These are phyloP conservation scores for Colistium nudipinnis DNA, from an alignment of 2,113 vertebrate species.

Conservation along the genomic window DNA sequence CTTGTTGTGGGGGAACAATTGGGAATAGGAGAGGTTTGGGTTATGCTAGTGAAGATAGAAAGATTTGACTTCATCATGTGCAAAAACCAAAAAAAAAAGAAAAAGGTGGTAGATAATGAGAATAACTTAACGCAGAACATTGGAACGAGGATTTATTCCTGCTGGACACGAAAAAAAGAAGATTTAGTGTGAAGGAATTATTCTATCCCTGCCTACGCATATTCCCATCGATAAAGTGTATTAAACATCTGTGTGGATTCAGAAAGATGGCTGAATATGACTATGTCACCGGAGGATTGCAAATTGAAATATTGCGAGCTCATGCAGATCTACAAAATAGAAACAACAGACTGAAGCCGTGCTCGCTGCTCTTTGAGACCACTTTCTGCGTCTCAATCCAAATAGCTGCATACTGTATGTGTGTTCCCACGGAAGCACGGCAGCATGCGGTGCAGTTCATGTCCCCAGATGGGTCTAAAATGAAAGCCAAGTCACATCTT, in stretches of 20 bases:
- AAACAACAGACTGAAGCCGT: constrained; percentile 11
- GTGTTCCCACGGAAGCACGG: no score
- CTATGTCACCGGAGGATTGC: constrained; percentile 32
- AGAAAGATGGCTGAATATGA: constrained; percentile 27
- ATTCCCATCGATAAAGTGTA: constrained; percentile 14
- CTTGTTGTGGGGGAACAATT: constrained; percentile 55
- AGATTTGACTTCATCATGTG: constrained; percentile 24
- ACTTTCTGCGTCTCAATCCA: no score
- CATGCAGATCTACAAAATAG: constrained; percentile 22
- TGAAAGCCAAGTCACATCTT: no score
- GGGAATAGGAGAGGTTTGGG: constrained; percentile 33
- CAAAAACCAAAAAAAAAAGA: background rate
- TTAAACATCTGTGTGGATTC: constrained; percentile 53
- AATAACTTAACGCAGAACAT: constrained; percentile 15
- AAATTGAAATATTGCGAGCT: constrained; percentile 15
- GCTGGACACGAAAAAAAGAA: constrained; percentile 12
- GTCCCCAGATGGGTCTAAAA: no score
- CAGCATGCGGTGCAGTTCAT: no score
- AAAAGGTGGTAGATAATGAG: background rate
- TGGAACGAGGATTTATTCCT: constrained; percentile 14
- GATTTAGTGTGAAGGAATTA: constrained; percentile 17
- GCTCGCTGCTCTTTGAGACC: background rate
- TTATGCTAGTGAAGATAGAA: constrained; percentile 43
- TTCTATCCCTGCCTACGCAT: constrained; percentile 26
- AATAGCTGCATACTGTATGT: no score